Base-by-base conservation (phyloP, 2,113 vertebrate genomes). In the Leptodactylus fuscus region DNA sequence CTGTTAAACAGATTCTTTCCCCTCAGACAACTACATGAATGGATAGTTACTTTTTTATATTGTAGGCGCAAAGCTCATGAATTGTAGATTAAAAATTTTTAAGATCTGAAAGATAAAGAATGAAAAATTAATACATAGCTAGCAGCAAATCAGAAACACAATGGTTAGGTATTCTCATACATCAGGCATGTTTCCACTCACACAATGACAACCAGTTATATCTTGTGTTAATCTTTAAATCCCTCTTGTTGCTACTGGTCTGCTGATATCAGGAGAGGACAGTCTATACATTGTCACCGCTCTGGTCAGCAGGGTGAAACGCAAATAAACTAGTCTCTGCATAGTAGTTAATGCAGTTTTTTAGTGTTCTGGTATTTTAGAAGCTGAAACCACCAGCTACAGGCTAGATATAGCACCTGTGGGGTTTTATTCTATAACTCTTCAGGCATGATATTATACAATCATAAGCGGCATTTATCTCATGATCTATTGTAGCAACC, bases 401-500 rank as follows among this genome's bases (percentile, higher is more conserved):
- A n/a, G n/a, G n/a, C n/a, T n/a, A n/a, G n/a, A n/a, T n/a, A 34
- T 2, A 27, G 10, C 16, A 32, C 11, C 11, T 71, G 34, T 62
- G 58, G 16, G 15, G n/a, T 27, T 60, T 0, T 27, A 12, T 24
- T 60, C n/a, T 0, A 55, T n/a, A 55, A 55, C 55, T 62, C 24
- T 62, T 5, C 27, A 15, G 27, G 62, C 32, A 36, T 8, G 15
- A 34, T 34, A 36, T 36, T 67, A 34, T 34, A 67, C 62, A 34
- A 36, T 36, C 20, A 36, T 36, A 20, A 12, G 65, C 18, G 16
- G 15, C 34, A 69, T 6, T 16, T 69, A 69, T 38, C 29, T 36
- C 13, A 65, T 65, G 60, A 29, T 65, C 65, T 69, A 69, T 73
- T 73, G 36, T 73, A 24, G 70, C 38, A 73, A 73, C 70, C 38